These are phyloP conservation scores for Podarcis raffonei DNA, from an alignment of 2,113 vertebrate species.

Conservation along the genomic window DNA sequence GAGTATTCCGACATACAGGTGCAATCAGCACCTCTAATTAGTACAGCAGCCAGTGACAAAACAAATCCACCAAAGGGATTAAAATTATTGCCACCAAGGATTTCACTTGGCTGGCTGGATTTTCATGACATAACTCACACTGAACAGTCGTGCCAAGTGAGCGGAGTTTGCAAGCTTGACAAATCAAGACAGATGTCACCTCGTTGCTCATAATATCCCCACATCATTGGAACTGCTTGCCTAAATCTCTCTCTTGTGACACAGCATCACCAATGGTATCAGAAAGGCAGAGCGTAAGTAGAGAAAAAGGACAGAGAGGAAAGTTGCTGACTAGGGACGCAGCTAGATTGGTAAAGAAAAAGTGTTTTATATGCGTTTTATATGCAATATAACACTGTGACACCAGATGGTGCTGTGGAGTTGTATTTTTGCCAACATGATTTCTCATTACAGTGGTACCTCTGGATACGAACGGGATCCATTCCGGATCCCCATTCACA, in stretches of 20 bases:
- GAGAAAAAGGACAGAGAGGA: neutral
- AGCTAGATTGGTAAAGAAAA: too few relatives aligned
- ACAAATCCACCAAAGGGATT: neutral
- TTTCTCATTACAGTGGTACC: too few relatives aligned
- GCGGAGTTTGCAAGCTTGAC: neutral
- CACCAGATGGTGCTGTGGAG: too few relatives aligned
- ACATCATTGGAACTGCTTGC: neutral
- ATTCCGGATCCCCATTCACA: too few relatives aligned
- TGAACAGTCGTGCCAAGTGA: neutral
- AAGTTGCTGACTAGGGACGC: accelerated
- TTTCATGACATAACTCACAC: neutral
- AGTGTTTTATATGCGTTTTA: too few relatives aligned
- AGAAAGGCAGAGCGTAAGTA: neutral
- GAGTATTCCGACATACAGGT: neutral
- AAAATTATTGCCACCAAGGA: neutral
- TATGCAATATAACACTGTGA: too few relatives aligned
- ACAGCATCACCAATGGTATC: accelerated
- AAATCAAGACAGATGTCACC: neutral
- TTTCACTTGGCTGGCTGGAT: neutral
- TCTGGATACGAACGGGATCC: too few relatives aligned
- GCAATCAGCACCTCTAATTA: neutral
- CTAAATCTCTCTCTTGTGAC: neutral
- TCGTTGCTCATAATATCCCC: neutral
- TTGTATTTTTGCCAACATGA: too few relatives aligned
- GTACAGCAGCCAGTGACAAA: neutral